Conservation (phyloP, 2,888 invertebrate species). For the Willowsia nigromaculata region DNA sequence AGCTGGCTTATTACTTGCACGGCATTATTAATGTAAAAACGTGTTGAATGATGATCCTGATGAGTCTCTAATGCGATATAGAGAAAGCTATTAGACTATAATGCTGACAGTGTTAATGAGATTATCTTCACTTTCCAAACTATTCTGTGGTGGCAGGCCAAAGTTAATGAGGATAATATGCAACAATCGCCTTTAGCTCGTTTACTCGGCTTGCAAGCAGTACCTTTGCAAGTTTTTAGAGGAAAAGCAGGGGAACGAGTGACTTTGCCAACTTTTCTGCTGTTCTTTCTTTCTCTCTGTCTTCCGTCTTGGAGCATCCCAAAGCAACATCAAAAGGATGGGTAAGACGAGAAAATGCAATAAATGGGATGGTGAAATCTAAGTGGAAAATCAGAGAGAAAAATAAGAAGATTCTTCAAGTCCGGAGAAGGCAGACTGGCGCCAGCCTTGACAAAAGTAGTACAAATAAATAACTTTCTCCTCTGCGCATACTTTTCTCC, state of each 20-base stretch:
- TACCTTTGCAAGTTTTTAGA: slow-evolving; percentile 8
- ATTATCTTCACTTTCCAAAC: slow-evolving; percentile 29
- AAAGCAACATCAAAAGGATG: slow-evolving; percentile 19
- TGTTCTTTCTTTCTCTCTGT: neutral
- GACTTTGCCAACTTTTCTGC: slow-evolving; percentile 22
- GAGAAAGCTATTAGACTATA: slow-evolving; percentile 8
- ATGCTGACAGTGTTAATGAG: slow-evolving; percentile 47
- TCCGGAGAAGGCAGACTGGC: slow-evolving; percentile 66
- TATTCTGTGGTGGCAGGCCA: neutral
- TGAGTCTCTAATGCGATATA: slow-evolving; percentile 5
- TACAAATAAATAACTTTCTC: slow-evolving; percentile 71
- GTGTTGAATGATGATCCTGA: neutral
- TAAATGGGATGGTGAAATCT: slow-evolving; percentile 22
- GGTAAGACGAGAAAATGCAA: slow-evolving; percentile 32
- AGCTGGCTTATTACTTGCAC: neutral
- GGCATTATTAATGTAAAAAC: neutral
- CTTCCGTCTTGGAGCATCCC: neutral
- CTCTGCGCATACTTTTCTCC: slow-evolving; percentile 61
- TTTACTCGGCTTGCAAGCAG: neutral
- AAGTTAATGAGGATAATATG: slow-evolving; percentile 31
- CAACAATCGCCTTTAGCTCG: slow-evolving; percentile 13
- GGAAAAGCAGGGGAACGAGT: slow-evolving; percentile 41
- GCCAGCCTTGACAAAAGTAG: slow-evolving; percentile 67
- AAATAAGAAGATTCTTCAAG: slow-evolving; percentile 42
- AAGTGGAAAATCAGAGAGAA: slow-evolving; percentile 25